Evolutionary conservation across 1,140 invertebrate species (phyloP), one percentile per base, ranked within the genome.

Genomic region (Drosophila murphyi): DNA sequence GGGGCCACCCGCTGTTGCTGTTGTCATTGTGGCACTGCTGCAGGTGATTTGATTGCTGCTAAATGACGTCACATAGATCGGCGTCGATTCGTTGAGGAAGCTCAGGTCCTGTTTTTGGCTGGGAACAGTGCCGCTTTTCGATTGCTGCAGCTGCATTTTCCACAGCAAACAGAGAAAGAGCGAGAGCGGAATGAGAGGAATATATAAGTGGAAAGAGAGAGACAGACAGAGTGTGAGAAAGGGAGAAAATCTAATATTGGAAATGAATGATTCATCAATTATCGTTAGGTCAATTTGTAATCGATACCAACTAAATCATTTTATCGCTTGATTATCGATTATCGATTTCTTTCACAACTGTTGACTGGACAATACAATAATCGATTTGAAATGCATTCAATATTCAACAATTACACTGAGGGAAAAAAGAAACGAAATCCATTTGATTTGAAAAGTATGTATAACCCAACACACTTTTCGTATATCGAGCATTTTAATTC

Each of bases 31-130:
- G 87, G 93, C 94, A 89, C 91, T 95, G 72, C 93, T 93, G 72
- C 94, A 93, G 37, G 91, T 92, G 31, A 94, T 93, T 78, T 95
- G 95, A 82, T 94, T 95, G 80, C 95, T 94, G 81, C 94, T 95
- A 70, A 95, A 95, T 60, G 96, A 96, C 56, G 96, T 97, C 64
- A 96, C 96, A 93, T 97, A 97, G 67, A 97, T 96, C 29, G 96
- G 95, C 37, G 95, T 95, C 4, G 92, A 82, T 31, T 92, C 92
- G 32, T 90, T 92, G 4, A 92, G 78, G 76, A 92, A 92, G 71
- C 92, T 92, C 7, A 92, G 92, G 72, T 96, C 95, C 91, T 95
- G 95, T 68, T 93, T 93, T 68, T 95, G 94, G 69, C 93, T 92
- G 35, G 92, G 78, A 31, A 90, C 80, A 4, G 76, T 71, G 61